A percentile compares a stretch with the other conserved stretches of the same genome.
Conservation (phyloP, 2,888 invertebrate genomes). For the Tinea semifulvella region DNA sequence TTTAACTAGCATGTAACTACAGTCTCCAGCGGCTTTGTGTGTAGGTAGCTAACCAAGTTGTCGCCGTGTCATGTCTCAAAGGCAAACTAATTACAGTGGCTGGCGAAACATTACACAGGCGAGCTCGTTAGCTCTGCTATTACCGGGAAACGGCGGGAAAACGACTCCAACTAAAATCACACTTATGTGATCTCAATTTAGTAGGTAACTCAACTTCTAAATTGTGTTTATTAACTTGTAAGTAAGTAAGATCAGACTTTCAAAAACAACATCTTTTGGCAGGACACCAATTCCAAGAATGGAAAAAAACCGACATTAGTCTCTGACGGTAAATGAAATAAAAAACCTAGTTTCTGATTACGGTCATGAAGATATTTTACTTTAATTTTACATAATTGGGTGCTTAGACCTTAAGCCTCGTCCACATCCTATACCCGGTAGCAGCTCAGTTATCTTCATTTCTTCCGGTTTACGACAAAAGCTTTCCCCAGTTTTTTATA, state of each 20-base stretch:
- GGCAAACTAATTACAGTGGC: constrained; percentile 15
- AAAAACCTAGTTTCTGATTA: neutral
- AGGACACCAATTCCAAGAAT: too few relatives aligned
- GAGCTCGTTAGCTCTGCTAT: constrained; percentile 2
- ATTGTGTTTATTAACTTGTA: too few relatives aligned
- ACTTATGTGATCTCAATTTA: too few relatives aligned
- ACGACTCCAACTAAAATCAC: constrained; percentile 6
- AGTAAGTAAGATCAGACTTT: too few relatives aligned
- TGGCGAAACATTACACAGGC: constrained; percentile 14
- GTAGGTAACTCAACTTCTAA: too few relatives aligned
- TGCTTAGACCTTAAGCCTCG: neutral
- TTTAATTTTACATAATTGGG: neutral
- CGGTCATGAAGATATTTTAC: neutral
- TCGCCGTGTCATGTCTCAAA: constrained; percentile 15
- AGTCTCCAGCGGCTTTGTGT: constrained; percentile 1
- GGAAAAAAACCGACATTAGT: too few relatives aligned
- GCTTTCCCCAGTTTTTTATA: neutral
- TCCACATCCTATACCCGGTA: neutral
- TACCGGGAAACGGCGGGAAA: constrained; percentile 11
- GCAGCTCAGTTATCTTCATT: neutral
- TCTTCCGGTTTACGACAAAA: constrained; percentile 8
- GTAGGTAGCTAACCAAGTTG: constrained; percentile 1
- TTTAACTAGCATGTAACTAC: neutral
- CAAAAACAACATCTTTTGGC: too few relatives aligned
- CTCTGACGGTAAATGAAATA: too few relatives aligned